These are phyloP conservation scores for Bovichtus variegatus DNA, from an alignment of 2,797 vertebrate genomes.

Conservation along the genomic window DNA sequence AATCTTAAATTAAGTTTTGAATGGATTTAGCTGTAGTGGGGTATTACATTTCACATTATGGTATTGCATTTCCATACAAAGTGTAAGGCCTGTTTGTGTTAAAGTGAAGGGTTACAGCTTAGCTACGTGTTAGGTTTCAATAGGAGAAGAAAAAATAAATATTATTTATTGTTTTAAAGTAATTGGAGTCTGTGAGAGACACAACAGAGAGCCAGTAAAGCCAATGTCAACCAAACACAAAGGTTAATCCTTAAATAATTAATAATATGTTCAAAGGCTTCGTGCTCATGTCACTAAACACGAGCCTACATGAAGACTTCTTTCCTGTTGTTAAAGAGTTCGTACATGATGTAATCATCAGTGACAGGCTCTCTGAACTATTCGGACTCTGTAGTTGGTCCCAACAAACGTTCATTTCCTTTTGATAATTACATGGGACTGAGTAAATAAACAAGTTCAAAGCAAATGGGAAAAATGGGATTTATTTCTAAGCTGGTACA, in stretches of 20 bases:
- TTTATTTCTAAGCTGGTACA: constrained; percentile 79
- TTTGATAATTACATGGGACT: background rate
- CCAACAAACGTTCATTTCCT: background rate
- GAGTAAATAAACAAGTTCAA: constrained; percentile 24
- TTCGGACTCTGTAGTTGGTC: constrained; percentile 3
- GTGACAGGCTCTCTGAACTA: constrained; percentile 6
- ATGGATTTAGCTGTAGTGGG: background rate
- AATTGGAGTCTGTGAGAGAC: background rate
- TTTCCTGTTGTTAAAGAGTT: background rate
- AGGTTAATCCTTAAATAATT: background rate
- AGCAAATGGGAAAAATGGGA: constrained; percentile 61
- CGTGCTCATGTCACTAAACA: background rate
- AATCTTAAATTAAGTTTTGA: too few species aligned
- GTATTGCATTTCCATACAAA: background rate
- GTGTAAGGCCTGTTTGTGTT: background rate
- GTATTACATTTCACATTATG: background rate
- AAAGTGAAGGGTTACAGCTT: background rate
- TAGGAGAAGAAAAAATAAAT: background rate
- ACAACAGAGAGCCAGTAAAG: too few species aligned
- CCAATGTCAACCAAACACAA: too few species aligned
- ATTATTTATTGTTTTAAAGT: background rate
- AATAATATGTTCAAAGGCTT: background rate
- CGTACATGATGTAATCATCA: background rate
- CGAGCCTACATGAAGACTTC: background rate
- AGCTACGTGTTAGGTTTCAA: too few species aligned